Evolutionary conservation across 2,797 vertebrate genomes (phyloP).

Genomic region (Ispidina picta): DNA sequence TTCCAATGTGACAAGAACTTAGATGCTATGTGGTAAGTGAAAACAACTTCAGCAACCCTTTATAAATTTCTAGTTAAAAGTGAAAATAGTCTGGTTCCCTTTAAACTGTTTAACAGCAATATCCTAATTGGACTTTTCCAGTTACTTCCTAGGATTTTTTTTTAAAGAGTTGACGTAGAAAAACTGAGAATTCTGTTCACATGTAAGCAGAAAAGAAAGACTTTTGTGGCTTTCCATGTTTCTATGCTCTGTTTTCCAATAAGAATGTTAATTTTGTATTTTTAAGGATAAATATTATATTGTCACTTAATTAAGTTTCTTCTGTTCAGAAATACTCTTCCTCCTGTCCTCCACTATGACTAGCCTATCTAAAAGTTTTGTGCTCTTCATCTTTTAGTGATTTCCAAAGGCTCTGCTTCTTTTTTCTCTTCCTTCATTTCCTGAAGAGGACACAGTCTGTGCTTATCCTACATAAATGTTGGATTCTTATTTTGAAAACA

Average conservation of each 20-base stretch:
- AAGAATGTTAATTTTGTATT: neutral
- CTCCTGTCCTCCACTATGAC: neutral
- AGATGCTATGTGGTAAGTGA: neutral
- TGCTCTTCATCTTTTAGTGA: neutral
- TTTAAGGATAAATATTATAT: neutral
- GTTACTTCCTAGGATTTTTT: neutral
- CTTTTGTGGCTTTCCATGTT: neutral
- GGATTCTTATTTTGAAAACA: neutral
- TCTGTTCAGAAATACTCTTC: neutral
- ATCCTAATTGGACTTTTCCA: neutral
- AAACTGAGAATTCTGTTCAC: neutral
- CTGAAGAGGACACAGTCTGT: neutral
- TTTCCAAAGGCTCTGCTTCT: neutral
- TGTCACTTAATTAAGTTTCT: neutral
- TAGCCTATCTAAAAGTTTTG: neutral
- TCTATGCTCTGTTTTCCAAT: neutral
- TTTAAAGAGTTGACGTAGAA: neutral
- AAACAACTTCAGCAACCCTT: neutral
- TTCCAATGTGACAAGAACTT: neutral
- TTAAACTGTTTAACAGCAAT: neutral
- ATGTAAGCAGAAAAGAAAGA: neutral
- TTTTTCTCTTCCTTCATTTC: neutral
- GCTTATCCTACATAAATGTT: neutral
- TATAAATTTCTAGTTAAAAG: neutral
- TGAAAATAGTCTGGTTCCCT: neutral